phyloP scores from a whole-genome alignment of 2,113 vertebrate species.

The Oryzias woworae region DNA sequence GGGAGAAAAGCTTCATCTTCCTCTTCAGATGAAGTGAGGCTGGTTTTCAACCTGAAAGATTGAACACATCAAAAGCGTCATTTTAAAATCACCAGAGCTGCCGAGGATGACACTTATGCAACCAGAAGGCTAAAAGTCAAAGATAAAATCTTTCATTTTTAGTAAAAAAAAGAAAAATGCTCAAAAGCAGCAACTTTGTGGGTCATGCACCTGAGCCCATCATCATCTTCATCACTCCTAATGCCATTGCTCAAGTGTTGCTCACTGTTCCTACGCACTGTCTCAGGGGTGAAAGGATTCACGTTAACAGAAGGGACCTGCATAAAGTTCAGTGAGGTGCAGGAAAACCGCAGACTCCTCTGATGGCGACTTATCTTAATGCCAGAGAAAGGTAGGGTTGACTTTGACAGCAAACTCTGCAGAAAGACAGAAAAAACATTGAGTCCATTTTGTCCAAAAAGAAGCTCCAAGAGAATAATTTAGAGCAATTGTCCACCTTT shows the following conservation, averaged over 20 bases:
- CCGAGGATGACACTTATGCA: neutral
- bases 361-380: slow-evolving; percentile 68
- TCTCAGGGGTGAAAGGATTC: slow-evolving; percentile 93
- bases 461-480: no score
- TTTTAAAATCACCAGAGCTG: neutral
- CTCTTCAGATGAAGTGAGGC: slow-evolving; percentile 69
- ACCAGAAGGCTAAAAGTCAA: neutral
- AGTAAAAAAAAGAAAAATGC: neutral
- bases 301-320: slow-evolving; percentile 83
- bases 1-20: slow-evolving; percentile 75
- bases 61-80: slow-evolving; percentile 5
- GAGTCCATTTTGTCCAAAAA: neutral
- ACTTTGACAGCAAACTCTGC: slow-evolving; percentile 82
- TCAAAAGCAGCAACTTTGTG: neutral
- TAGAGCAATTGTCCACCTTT: slow-evolving; percentile 76
- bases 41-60: slow-evolving; percentile 72
- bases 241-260: slow-evolving; percentile 75
- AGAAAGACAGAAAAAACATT: neutral
- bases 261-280: slow-evolving; percentile 66
- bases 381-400: slow-evolving; percentile 71
- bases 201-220: slow-evolving; percentile 55
- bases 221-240: slow-evolving; percentile 65
- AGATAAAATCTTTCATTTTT: neutral
- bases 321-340: slow-evolving; percentile 38
- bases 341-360: slow-evolving; percentile 63